Evolutionary conservation across 2,888 invertebrate genomes (phyloP).

Genomic region (Beris chalybata): DNA sequence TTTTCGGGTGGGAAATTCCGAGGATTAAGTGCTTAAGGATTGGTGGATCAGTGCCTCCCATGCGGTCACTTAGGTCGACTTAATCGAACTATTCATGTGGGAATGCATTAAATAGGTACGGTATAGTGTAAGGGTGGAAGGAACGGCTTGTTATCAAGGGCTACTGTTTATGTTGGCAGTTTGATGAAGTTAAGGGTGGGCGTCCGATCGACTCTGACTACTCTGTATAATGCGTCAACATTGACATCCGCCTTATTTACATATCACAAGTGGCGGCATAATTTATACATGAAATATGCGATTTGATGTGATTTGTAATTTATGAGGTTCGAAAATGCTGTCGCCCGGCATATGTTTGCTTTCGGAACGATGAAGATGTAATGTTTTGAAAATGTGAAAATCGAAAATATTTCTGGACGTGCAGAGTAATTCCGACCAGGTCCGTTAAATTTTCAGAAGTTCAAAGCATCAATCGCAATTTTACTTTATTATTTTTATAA

Average conservation of each 20-base stretch:
- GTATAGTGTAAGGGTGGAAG: not conserved
- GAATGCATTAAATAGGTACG: constrained; percentile 24
- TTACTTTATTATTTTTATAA: constrained; percentile 1
- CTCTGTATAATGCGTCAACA: constrained; percentile 18
- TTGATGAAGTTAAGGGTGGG: not conserved
- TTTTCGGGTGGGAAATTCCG: constrained; percentile 10
- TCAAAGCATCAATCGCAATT: too few species aligned
- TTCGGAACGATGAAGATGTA: not conserved
- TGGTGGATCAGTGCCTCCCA: constrained; percentile 33
- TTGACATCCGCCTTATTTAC: constrained; percentile 36
- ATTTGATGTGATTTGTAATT: constrained; percentile 40
- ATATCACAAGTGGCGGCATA: constrained; percentile 36
- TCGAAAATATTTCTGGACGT: too few species aligned
- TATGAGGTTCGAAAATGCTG: constrained; percentile 39
- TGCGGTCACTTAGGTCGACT: constrained; percentile 37
- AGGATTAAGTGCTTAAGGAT: constrained; percentile 37
- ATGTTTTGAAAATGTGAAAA: too few species aligned
- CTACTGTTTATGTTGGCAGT: constrained; percentile 3
- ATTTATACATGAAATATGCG: constrained; percentile 40
- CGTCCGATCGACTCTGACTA: not conserved
- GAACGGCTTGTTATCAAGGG: not conserved
- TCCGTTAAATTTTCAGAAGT: not conserved
- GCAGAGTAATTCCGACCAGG: too few species aligned
- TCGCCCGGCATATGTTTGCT: constrained; percentile 24
- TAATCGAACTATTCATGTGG: constrained; percentile 39